These are phyloP conservation scores for Chelidonichthys spinosus DNA, from an alignment of 2,797 vertebrate species.

Conservation along the genomic window DNA sequence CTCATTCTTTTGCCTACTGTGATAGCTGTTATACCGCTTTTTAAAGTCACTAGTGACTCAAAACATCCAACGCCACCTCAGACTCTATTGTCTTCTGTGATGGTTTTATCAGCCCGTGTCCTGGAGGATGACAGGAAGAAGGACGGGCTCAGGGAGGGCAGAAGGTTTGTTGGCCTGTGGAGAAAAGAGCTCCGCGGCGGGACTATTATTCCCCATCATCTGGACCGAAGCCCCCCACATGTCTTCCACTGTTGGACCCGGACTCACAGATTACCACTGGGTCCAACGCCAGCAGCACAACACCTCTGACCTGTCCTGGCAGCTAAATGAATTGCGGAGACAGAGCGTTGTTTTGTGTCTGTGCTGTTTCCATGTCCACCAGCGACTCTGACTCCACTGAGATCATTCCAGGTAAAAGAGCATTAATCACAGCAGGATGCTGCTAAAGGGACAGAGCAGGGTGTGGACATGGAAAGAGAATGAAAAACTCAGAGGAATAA, in stretches of 20 bases:
- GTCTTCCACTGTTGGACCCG: slow-evolving; percentile 27
- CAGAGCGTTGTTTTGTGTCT: slow-evolving; percentile 19
- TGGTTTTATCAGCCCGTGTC: slow-evolving; percentile 44
- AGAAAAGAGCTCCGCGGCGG: slow-evolving; percentile 29
- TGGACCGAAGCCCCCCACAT: slow-evolving; percentile 36
- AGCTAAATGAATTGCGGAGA: slow-evolving; percentile 8
- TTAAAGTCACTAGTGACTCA: too few relatives aligned
- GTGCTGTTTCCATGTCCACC: slow-evolving; percentile 53
- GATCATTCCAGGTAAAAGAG: slow-evolving; percentile 53
- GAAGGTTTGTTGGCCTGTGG: slow-evolving; percentile 53
- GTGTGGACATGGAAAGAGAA: slow-evolving; percentile 42
- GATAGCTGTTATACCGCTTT: too few relatives aligned
- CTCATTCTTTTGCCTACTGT: too few relatives aligned
- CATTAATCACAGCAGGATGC: slow-evolving; percentile 54
- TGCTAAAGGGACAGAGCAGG: slow-evolving; percentile 33
- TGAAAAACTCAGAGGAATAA: slow-evolving; percentile 21
- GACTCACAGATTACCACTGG: slow-evolving; percentile 49
- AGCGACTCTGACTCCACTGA: slow-evolving; percentile 22
- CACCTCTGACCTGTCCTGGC: slow-evolving; percentile 49
- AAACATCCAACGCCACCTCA: too few relatives aligned
- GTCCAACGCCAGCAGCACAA: slow-evolving; percentile 39
- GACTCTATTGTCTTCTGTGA: slow-evolving; percentile 33
- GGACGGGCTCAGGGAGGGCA: slow-evolving; percentile 28
- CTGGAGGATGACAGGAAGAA: slow-evolving; percentile 36
- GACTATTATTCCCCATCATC: slow-evolving; percentile 46